Conservation (phyloP, 2,888 invertebrate genomes). For the Myopa tessellatipennis region DNA sequence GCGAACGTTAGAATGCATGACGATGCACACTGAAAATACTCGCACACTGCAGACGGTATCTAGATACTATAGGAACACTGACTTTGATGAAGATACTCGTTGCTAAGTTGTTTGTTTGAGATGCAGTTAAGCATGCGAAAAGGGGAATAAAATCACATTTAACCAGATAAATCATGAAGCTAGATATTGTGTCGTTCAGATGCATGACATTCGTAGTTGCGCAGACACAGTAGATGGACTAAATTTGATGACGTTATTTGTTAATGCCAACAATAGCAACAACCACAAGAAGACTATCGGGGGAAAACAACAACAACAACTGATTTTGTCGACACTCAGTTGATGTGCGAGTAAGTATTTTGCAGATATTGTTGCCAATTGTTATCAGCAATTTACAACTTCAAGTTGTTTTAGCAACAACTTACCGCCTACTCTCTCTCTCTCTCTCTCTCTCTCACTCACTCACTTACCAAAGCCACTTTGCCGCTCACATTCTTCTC, state of each 20-base stretch:
- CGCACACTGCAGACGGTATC: neutral
- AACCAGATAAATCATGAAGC: too few species aligned
- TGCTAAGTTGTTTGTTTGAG: too few species aligned
- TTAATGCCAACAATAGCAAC: neutral
- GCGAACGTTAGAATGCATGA: neutral
- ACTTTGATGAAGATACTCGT: too few species aligned
- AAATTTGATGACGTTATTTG: slow-evolving; percentile 2
- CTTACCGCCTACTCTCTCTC: neutral
- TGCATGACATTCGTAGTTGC: neutral
- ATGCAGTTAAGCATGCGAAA: neutral
- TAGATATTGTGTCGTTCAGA: too few species aligned
- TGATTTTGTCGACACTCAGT: neutral
- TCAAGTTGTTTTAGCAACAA: neutral
- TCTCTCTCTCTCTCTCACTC: neutral
- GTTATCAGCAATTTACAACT: neutral
- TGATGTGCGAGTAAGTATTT: neutral
- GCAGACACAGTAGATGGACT: neutral
- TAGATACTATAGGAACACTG: too few species aligned
- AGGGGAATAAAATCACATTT: neutral
- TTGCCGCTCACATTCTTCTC: slow-evolving; percentile 66
- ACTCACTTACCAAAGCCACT: slow-evolving; percentile 64
- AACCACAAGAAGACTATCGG: neutral
- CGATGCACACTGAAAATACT: too few species aligned
- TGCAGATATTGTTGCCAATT: neutral
- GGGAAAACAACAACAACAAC: neutral